Evolutionary conservation across 1,140 invertebrate genomes (phyloP).

Genomic region (Phymastichus coffea): DNA sequence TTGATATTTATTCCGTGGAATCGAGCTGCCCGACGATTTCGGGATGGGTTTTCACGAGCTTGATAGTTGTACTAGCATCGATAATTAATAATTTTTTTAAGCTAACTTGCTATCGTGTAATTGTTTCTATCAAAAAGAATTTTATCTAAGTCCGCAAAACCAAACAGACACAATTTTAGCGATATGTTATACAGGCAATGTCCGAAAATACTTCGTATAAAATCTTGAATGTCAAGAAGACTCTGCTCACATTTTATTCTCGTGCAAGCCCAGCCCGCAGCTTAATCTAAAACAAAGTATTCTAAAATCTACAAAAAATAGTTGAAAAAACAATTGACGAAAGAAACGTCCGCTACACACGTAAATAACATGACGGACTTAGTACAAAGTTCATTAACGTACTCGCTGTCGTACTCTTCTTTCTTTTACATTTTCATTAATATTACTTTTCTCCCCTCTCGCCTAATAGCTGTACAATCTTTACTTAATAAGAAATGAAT

Average conservation of each 20-base stretch:
- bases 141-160: neutral
- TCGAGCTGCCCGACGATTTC: conserved; percentile 44
- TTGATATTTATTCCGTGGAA: no score
- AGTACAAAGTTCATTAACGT: conserved; percentile 13
- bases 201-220: conserved; percentile 3
- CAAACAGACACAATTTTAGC: neutral
- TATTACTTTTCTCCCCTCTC: conserved; percentile 14
- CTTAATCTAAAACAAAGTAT: conserved; percentile 28
- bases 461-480: conserved; percentile 9
- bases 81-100: conserved; percentile 5
- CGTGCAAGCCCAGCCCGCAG: conserved; percentile 28
- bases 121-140: neutral
- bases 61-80: conserved; percentile 2
- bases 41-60: conserved; percentile 31
- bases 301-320: conserved; percentile 2
- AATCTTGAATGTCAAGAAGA: conserved; percentile 16
- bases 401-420: neutral
- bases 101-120: neutral
- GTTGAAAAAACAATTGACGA: neutral
- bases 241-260: conserved; percentile 12
- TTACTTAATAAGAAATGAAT: neutral
- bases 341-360: neutral
- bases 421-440: conserved; percentile 7
- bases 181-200: neutral
- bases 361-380: conserved; percentile 4